Evolutionary conservation across 1,140 invertebrate genomes (phyloP), one percentile per base, ranked within the genome.

Genomic region (Drosophila tsacasi): DNA sequence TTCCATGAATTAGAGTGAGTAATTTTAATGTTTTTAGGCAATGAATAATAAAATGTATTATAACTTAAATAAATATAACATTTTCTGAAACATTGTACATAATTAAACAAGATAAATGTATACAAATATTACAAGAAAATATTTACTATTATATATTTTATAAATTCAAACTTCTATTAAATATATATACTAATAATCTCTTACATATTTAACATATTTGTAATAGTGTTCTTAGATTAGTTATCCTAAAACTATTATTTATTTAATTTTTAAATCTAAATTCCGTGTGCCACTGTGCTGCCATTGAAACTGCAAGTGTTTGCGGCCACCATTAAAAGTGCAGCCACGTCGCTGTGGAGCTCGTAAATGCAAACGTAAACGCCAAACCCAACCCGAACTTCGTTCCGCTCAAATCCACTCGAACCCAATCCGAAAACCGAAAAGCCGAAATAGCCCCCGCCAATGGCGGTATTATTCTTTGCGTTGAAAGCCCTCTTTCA

Each of bases 271-370:
- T 21, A 35, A 35, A 5, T 3, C 2, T 0, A 4, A 3, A 17
- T 10, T 19, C 3, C 2, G 4, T 9, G 44, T 5, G 0, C 65
- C 83, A 85, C 69, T 79, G 83, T 86, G 46, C 58, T 25, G n/a
- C 40, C 37, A 54, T 63, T 62, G 73, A 84, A 84, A 84, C 83
- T 69, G 79, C 83, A 84, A 84, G 82, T 84, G 79, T 78, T 85
- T 68, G 62, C 59, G 66, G 68, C 75, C 37, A 44, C 67, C 68
- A 78, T 79, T 65, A 63, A 65, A 81, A 61, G 59, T 44, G 81
- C 77, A 62, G 39, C 57, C 49, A 74, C 63, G 57, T 37, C 52
- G 82, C 78, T 63, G 61, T 66, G 40, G 44, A 75, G 49, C 79
- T 66, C 72, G 79, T 76, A 76, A 82, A 55, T 37, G 52, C 17